A percentile compares a stretch with the other conserved stretches of the same genome.
phyloP scores from a whole-genome alignment of 2,797 vertebrate species.

The Mormyrus proboscirostris region DNA sequence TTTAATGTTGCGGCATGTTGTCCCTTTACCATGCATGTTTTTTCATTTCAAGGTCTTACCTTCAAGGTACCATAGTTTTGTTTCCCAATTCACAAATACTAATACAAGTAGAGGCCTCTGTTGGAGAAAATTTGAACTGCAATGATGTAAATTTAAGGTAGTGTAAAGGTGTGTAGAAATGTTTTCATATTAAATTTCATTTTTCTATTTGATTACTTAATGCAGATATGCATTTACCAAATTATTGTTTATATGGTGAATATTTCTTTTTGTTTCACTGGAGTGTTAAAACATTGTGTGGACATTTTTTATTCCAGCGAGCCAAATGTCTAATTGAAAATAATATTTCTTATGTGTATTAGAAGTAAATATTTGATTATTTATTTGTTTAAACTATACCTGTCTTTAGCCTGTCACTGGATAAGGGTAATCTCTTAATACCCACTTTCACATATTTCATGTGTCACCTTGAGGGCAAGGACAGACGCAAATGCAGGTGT shows the following conservation, averaged over 20 bases:
- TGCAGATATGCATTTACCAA: not conserved
- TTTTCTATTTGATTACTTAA: not conserved
- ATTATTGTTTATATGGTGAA: not conserved
- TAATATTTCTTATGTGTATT: not conserved
- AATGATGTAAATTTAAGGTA: not conserved
- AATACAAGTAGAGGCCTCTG: conserved; percentile 48
- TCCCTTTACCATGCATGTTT: not conserved
- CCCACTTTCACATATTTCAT: not conserved
- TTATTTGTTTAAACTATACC: not conserved
- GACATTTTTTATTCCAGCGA: not conserved
- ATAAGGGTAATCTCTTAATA: not conserved
- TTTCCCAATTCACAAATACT: not conserved
- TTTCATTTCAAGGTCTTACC: not conserved
- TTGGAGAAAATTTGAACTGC: conserved; percentile 49
- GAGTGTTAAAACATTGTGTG: not conserved
- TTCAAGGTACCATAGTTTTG: not conserved
- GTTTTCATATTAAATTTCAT: not conserved
- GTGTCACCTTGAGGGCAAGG: not conserved
- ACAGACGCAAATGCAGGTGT: not conserved
- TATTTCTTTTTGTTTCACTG: not conserved
- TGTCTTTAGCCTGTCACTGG: not conserved
- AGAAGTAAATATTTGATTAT: not conserved
- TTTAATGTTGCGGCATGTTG: not conserved
- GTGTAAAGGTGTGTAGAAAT: not conserved
- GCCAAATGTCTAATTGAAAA: not conserved